phyloP scores from a whole-genome alignment of 2,113 vertebrate genomes.

The Tichodroma muraria region DNA sequence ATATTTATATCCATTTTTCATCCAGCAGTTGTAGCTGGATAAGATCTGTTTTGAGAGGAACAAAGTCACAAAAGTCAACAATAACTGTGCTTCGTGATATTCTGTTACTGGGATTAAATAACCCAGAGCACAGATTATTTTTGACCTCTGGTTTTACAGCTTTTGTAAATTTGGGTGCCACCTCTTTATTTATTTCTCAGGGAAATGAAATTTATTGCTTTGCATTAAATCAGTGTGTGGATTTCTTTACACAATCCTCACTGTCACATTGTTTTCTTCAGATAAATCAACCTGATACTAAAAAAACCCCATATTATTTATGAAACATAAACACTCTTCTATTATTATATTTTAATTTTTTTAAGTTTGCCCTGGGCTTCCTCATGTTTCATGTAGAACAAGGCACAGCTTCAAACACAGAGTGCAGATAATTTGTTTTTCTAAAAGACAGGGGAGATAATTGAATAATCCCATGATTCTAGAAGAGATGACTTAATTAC shows the following conservation, averaged over 20 bases:
- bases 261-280: background rate
- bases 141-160: background rate
- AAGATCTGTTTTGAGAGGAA: background rate
- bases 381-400: background rate
- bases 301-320: background rate
- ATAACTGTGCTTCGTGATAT: background rate
- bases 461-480: background rate
- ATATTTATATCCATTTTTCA: background rate
- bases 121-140: background rate
- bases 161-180: background rate
- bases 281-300: background rate
- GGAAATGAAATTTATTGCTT: background rate
- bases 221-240: background rate
- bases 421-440: background rate
- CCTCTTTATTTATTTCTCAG: background rate
- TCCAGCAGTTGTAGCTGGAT: background rate
- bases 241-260: background rate
- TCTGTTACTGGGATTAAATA: background rate
- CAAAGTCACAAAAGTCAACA: background rate
- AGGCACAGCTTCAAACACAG: background rate
- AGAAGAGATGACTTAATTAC: background rate
- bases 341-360: background rate
- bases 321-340: background rate
- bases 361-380: background rate
- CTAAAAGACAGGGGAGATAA: background rate